Conservation (phyloP, 2,113 vertebrate species). For the Hydrolagus affinis region DNA sequence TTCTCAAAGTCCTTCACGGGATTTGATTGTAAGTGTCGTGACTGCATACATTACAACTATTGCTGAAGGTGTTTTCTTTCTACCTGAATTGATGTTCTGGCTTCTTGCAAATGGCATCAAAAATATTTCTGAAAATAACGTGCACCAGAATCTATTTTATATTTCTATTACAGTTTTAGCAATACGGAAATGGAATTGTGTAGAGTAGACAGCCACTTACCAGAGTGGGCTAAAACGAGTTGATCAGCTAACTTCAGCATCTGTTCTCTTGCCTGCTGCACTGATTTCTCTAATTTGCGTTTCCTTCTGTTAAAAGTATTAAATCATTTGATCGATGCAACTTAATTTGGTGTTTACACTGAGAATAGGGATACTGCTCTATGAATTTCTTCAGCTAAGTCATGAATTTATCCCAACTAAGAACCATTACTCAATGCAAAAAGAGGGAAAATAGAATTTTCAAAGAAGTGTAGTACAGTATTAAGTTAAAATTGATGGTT, state of each 20-base stretch:
- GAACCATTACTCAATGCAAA: not conserved
- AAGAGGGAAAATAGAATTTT: not conserved
- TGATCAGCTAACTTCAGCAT: slow-evolving; percentile 1
- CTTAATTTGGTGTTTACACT: not conserved
- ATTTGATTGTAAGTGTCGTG: too few species aligned
- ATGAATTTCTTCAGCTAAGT: not conserved
- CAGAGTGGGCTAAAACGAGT: not conserved
- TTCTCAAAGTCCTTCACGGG: too few species aligned
- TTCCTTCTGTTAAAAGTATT: slow-evolving; percentile 23
- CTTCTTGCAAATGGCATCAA: not conserved
- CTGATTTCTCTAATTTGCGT: slow-evolving; percentile 21
- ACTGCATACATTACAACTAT: too few species aligned
- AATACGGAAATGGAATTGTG: not conserved
- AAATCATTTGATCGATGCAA: not conserved
- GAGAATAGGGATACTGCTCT: not conserved
- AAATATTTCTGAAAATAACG: not conserved
- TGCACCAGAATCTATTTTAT: not conserved
- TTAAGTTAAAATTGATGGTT: not conserved
- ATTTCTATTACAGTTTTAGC: not conserved
- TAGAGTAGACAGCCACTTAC: slow-evolving; percentile 4
- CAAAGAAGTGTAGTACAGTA: not conserved
- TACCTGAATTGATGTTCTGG: too few species aligned
- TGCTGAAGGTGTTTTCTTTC: too few species aligned
- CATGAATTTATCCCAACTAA: not conserved
- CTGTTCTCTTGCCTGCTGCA: not conserved